Evolutionary conservation across 2,797 vertebrate genomes (phyloP).

Genomic region (Lates japonicus): DNA sequence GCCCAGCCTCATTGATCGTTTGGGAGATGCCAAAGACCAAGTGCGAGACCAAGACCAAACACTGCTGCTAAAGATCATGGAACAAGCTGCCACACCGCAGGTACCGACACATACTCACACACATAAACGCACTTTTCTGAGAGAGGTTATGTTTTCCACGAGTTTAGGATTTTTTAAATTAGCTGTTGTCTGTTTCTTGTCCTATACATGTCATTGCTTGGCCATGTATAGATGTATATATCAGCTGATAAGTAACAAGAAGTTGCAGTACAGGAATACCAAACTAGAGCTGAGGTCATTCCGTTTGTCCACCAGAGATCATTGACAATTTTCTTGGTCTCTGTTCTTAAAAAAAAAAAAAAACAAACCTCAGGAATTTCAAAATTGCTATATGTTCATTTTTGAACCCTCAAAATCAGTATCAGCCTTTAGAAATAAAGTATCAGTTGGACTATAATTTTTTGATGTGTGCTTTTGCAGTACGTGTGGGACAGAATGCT

Average conservation of each 20-base stretch:
- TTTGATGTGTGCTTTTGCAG: slow-evolving; percentile 75
- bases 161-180: background rate
- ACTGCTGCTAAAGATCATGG: slow-evolving; percentile 98
- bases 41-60: slow-evolving; percentile 97
- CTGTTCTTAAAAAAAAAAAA: background rate
- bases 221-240: background rate
- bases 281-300: background rate
- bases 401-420: background rate
- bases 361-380: background rate
- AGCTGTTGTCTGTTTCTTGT: background rate
- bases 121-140: background rate
- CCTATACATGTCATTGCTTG: background rate
- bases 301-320: background rate
- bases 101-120: slow-evolving; percentile 74
- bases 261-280: background rate
- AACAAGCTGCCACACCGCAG: slow-evolving; percentile 94
- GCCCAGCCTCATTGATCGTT: slow-evolving; percentile 95
- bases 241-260: background rate
- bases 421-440: background rate
- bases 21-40: slow-evolving; percentile 97
- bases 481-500: slow-evolving; percentile 98
- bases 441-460: background rate
- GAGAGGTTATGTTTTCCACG: background rate
- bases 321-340: background rate
- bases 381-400: background rate